Conservation (phyloP, 2,113 vertebrate species). For the Emydura subglobosa region DNA sequence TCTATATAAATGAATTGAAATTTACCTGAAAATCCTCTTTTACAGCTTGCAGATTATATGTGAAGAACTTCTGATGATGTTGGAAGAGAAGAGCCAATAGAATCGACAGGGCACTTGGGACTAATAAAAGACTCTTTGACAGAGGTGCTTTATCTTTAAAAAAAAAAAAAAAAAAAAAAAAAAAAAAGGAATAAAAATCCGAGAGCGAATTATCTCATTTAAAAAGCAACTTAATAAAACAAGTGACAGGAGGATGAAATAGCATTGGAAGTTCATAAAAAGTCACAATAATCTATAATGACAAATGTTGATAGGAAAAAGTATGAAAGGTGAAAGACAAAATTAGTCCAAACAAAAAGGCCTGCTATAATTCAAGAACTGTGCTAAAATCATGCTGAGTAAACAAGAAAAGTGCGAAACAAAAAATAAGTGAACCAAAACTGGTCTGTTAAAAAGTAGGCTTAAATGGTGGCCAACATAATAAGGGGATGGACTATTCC, state of each 20-base stretch:
- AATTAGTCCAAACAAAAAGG: neutral
- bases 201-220: neutral
- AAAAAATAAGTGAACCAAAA: neutral
- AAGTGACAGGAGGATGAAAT: neutral
- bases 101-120: conserved; percentile 82
- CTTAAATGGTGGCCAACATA: neutral
- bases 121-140: conserved; percentile 83
- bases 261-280: neutral
- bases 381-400: neutral
- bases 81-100: conserved; percentile 81
- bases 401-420: neutral
- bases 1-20: neutral
- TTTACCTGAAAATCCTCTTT: conserved; percentile 85
- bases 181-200: neutral
- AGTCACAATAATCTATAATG: neutral
- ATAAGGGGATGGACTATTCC: neutral
- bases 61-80: conserved; percentile 83
- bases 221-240: neutral
- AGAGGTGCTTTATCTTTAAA: conserved; percentile 85
- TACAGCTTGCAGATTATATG: conserved; percentile 82
- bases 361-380: neutral
- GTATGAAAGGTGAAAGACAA: neutral
- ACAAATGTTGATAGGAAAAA: neutral
- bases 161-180: conserved; percentile 21
- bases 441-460: neutral